Percentiles rank a stretch among this genome's conserved stretches.
Conservation (phyloP, 2,888 invertebrate species). For the Andrena bicolor region DNA sequence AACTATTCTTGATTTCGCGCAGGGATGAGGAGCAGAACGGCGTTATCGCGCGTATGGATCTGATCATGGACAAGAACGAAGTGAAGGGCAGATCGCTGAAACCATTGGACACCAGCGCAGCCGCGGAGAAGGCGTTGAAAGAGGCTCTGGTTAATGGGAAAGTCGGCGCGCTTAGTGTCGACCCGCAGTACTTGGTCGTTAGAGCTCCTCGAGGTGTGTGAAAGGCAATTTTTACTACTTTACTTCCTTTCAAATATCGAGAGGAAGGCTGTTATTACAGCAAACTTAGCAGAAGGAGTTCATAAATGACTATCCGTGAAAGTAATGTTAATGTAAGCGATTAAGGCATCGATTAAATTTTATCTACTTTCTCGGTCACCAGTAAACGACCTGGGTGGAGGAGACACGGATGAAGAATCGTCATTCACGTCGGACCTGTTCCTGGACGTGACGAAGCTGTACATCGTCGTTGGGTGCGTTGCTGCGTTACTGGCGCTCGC, state of each 20-base stretch:
- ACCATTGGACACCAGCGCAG: slow-evolving; percentile 78
- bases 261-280: slow-evolving; percentile 28
- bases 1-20: slow-evolving; percentile 1
- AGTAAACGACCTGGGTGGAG: slow-evolving; percentile 85
- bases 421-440: slow-evolving; percentile 84
- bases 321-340: slow-evolving; percentile 31
- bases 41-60: slow-evolving; percentile 91
- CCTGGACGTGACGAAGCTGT: slow-evolving; percentile 91
- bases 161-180: slow-evolving; percentile 92
- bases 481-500: slow-evolving; percentile 92
- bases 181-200: slow-evolving; percentile 92
- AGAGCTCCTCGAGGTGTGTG: slow-evolving; percentile 89
- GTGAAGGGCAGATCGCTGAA: slow-evolving; percentile 81
- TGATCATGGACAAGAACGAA: slow-evolving; percentile 90
- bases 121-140: slow-evolving; percentile 87
- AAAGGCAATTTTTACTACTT: background rate
- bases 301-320: slow-evolving; percentile 30
- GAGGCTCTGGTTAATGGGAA: slow-evolving; percentile 90
- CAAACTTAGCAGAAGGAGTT: slow-evolving; percentile 44
- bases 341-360: slow-evolving; percentile 46
- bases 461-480: slow-evolving; percentile 93
- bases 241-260: background rate
- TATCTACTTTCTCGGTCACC: slow-evolving; percentile 72
- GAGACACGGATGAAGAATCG: slow-evolving; percentile 71
- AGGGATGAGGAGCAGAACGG: slow-evolving; percentile 86